phyloP scores from a whole-genome alignment of 2,888 invertebrate species.

The Perizoma affinitatum region DNA sequence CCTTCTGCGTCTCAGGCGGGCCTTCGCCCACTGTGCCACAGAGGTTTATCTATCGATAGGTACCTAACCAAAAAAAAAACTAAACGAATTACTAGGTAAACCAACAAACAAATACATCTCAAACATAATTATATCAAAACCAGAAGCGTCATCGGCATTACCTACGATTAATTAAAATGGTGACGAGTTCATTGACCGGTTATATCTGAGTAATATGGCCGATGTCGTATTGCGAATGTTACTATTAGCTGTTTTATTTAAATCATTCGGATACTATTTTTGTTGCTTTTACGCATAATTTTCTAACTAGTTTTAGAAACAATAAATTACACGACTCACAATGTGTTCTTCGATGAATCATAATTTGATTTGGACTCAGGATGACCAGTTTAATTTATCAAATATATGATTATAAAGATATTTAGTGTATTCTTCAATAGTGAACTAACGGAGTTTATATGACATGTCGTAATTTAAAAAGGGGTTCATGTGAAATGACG shows the following conservation, averaged over 20 bases:
- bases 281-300: constrained; percentile 27
- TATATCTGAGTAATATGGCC: constrained; percentile 58
- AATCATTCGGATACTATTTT: constrained; percentile 20
- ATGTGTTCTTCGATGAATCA: too few relatives aligned
- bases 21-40: too few relatives aligned
- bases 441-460: too few relatives aligned
- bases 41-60: too few relatives aligned
- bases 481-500: too few relatives aligned
- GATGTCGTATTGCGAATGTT: constrained; percentile 49
- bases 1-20: too few relatives aligned
- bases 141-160: constrained; percentile 20
- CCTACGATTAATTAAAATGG: constrained; percentile 35
- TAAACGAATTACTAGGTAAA: background rate
- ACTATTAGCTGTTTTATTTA: constrained; percentile 56
- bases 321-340: background rate
- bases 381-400: too few relatives aligned
- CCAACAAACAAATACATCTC: constrained; percentile 1
- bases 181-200: constrained; percentile 59
- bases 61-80: too few relatives aligned
- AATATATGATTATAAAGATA: too few relatives aligned
- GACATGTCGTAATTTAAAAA: too few relatives aligned
- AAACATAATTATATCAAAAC: constrained; percentile 13
- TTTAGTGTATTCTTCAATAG: too few relatives aligned
- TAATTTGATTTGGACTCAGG: too few relatives aligned
- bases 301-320: constrained; percentile 3